Percentiles rank a stretch among this genome's conserved stretches.
Conservation (phyloP, 2,113 vertebrate species). For the Petaurus breviceps region DNA sequence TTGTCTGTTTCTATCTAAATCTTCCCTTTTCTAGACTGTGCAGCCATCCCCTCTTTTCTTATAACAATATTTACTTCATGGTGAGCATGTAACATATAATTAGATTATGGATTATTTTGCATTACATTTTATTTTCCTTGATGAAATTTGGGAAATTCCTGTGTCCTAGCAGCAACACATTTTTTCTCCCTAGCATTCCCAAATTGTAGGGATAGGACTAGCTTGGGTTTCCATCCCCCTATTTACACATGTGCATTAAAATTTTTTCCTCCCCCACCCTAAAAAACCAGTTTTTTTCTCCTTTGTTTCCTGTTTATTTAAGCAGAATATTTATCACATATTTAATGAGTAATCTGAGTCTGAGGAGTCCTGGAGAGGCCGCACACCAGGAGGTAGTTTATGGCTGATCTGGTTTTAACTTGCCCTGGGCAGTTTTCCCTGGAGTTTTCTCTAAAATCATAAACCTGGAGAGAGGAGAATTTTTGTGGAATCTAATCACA, state of each 20-base stretch:
- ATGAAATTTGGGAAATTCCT: background rate
- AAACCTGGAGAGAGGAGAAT: conserved; percentile 78
- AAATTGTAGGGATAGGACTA: background rate
- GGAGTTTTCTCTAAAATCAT: conserved; percentile 84
- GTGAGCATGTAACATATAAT: background rate
- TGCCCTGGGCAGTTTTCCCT: conserved; percentile 80
- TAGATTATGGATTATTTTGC: background rate
- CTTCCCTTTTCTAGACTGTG: background rate
- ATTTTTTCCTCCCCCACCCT: background rate
- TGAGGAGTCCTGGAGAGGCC: conserved; percentile 57
- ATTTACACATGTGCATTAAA: conserved; percentile 12
- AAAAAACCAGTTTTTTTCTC: conserved; percentile 45
- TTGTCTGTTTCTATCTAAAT: background rate
- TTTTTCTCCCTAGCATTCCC: background rate
- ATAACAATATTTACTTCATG: background rate
- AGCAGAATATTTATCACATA: conserved; percentile 70
- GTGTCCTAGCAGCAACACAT: background rate
- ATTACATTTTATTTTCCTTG: background rate
- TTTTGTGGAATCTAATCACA: conserved; percentile 75
- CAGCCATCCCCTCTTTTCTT: background rate
- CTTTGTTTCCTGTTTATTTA: conserved; percentile 55
- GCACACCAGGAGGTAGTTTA: conserved; percentile 69
- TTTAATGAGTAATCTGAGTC: conserved; percentile 77
- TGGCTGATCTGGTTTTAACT: conserved; percentile 71
- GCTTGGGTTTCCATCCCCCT: conserved; percentile 40